phyloP scores from a whole-genome alignment of 2,797 vertebrate genomes.

The Pipistrellus kuhlii region DNA sequence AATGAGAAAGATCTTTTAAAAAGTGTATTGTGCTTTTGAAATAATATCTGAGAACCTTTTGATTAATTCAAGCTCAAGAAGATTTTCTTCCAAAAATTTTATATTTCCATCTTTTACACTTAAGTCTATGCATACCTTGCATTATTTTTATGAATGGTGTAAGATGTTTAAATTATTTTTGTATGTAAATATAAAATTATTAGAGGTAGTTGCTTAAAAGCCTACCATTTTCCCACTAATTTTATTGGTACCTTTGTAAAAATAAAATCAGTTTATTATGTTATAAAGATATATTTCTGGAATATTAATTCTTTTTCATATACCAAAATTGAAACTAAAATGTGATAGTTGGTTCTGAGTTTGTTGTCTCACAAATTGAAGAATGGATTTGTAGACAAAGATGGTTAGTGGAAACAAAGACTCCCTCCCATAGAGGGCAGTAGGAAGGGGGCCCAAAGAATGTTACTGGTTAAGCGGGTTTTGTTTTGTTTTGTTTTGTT shows the following conservation, averaged over 20 bases:
- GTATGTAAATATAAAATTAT: not conserved
- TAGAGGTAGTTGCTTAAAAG: not conserved
- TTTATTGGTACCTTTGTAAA: not conserved
- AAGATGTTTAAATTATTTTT: not conserved
- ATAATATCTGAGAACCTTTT: not conserved
- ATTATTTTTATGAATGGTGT: not conserved
- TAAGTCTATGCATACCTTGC: not conserved
- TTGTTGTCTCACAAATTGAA: no score
- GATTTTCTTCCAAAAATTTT: not conserved
- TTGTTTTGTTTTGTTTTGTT: no score
- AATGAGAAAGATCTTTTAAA: not conserved
- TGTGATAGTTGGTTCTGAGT: no score
- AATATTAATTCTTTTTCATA: not conserved
- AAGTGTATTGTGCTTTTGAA: not conserved
- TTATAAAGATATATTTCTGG: not conserved
- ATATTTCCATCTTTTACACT: not conserved
- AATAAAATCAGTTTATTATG: not conserved
- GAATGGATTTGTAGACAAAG: no score
- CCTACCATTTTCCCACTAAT: not conserved
- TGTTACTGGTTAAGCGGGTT: no score
- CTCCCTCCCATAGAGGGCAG: no score
- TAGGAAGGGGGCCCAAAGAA: no score
- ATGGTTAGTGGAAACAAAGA: no score
- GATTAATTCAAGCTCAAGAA: not conserved
- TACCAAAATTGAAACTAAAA: no score